Percentiles rank a stretch among this genome's conserved stretches.
phyloP scores from a whole-genome alignment of 2,888 invertebrate species.

The Automeris io region DNA sequence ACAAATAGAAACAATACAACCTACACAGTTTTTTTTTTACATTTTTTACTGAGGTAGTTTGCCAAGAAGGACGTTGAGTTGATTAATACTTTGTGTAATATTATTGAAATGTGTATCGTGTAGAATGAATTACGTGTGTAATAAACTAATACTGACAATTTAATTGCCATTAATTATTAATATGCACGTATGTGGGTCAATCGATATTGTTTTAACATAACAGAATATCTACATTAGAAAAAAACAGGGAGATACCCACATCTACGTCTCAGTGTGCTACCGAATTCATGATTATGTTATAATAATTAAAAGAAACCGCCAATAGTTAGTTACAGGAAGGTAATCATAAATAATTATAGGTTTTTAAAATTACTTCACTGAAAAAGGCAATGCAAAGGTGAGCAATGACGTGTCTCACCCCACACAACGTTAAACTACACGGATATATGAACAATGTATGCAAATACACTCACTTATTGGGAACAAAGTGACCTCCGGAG shows the following conservation, averaged over 20 bases:
- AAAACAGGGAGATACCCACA: too few species aligned
- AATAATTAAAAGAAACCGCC: too few species aligned
- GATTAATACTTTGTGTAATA: constrained; percentile 1
- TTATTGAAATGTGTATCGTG: not conserved
- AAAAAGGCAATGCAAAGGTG: constrained; percentile 44
- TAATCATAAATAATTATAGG: constrained; percentile 4
- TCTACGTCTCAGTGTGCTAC: too few species aligned
- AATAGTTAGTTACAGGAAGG: too few species aligned
- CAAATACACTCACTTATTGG: constrained; percentile 65
- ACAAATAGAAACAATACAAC: not conserved
- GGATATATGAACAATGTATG: constrained; percentile 54
- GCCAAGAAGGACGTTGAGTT: not conserved
- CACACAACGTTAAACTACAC: constrained; percentile 40
- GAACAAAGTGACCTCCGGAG: constrained; percentile 53
- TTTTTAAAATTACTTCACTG: constrained; percentile 18
- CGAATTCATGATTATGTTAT: too few species aligned
- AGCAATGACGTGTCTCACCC: constrained; percentile 68
- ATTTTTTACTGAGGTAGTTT: not conserved
- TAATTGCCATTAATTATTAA: constrained; percentile 1
- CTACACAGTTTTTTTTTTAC: not conserved
- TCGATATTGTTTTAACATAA: not conserved
- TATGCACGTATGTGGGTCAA: constrained; percentile 7
- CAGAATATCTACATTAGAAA: not conserved
- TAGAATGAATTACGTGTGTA: not conserved
- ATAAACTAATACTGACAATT: constrained; percentile 1